Conservation (phyloP, 2,888 invertebrate genomes). For the Drosophila nigricruria region DNA sequence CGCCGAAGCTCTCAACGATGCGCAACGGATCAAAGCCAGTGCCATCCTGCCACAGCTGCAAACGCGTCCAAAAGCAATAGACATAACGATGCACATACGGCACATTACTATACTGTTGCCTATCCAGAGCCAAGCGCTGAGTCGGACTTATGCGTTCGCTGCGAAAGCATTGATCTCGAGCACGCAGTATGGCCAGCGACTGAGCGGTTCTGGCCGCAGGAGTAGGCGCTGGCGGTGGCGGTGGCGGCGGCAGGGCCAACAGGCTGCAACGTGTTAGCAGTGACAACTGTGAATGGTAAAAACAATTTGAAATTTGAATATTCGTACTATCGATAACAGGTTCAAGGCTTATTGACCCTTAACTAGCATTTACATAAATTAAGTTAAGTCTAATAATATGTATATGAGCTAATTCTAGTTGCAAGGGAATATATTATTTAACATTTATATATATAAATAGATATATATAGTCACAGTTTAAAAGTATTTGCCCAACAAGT, state of each 20-base stretch:
- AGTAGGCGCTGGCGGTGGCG: neutral
- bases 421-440: neutral
- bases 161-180: slow-evolving; percentile 26
- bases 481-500: neutral
- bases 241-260: neutral
- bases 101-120: slow-evolving; percentile 22
- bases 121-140: slow-evolving; percentile 33
- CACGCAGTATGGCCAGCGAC: slow-evolving; percentile 21
- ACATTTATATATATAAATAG: neutral
- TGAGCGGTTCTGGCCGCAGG: neutral
- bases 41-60: slow-evolving; percentile 37
- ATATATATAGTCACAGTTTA: neutral
- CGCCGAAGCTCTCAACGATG: slow-evolving; percentile 36
- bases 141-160: slow-evolving; percentile 2
- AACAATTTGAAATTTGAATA: neutral
- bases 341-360: too few species aligned
- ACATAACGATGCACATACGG: slow-evolving; percentile 34
- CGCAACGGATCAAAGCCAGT: slow-evolving; percentile 26
- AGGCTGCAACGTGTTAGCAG: neutral
- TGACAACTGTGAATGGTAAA: neutral
- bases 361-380: neutral
- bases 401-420: neutral
- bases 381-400: neutral
- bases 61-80: slow-evolving; percentile 41
- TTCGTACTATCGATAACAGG: slow-evolving; percentile 7